Evolutionary conservation across 2,888 invertebrate species (phyloP).

Genomic region (Agriotes lineatus): DNA sequence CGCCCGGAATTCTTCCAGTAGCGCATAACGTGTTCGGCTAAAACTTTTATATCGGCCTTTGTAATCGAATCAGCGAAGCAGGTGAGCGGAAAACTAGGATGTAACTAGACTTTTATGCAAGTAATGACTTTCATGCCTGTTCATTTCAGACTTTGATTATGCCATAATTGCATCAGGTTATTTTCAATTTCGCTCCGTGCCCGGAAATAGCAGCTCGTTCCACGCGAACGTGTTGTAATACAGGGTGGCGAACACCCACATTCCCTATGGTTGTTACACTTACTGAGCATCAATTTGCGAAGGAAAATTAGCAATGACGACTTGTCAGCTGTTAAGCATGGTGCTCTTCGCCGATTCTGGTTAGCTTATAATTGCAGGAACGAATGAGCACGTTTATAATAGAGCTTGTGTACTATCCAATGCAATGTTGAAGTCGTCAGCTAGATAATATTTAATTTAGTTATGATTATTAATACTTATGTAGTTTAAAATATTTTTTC

Average conservation of each 20-base stretch:
- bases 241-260: background rate
- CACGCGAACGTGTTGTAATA: conserved; percentile 29
- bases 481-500: too few species aligned
- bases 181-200: conserved; percentile 43
- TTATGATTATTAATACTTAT: too few species aligned
- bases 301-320: too few species aligned
- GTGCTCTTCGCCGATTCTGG: too few species aligned
- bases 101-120: conserved; percentile 51
- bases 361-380: too few species aligned
- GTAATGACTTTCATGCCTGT: conserved; percentile 53
- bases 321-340: too few species aligned
- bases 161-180: conserved; percentile 48
- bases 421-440: too few species aligned
- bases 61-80: conserved; percentile 52
- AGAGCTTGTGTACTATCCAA: too few species aligned
- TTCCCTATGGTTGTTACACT: too few species aligned
- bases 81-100: conserved; percentile 53
- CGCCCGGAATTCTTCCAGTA: conserved; percentile 22
- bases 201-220: conserved; percentile 37
- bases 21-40: conserved; percentile 36
- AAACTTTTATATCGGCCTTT: conserved; percentile 48
- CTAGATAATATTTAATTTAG: too few species aligned
- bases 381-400: too few species aligned
- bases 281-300: too few species aligned
- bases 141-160: conserved; percentile 53